Conservation (phyloP, 1,140 invertebrate genomes). For the Babylonia areolata region DNA sequence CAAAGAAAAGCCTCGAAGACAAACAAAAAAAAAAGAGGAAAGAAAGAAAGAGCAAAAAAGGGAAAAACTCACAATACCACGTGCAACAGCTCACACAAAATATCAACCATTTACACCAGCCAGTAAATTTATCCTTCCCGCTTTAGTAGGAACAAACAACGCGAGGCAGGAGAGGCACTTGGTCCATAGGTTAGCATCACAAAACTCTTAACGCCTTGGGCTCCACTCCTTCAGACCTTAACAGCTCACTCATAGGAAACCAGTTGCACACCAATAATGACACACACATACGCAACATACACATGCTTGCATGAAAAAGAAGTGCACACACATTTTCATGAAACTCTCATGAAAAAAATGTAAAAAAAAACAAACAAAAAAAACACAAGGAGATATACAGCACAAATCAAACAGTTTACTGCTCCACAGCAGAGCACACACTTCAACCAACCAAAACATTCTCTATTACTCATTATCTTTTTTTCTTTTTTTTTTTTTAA, state of each 20-base stretch:
- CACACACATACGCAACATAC: background rate
- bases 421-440: no score
- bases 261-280: background rate
- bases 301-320: background rate
- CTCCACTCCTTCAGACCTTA: background rate
- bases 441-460: no score
- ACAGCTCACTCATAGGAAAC: background rate
- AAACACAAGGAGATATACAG: background rate
- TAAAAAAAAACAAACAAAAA: background rate
- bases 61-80: background rate
- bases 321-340: no score
- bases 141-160: background rate
- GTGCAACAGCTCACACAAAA: background rate
- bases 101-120: background rate
- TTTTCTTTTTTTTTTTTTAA: no score
- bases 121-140: background rate
- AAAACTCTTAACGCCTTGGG: background rate
- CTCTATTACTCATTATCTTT: no score
- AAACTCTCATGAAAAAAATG: no score
- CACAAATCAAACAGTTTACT: background rate
- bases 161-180: constrained; percentile 30
- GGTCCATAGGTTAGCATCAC: constrained; percentile 30
- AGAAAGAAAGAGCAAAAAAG: background rate
- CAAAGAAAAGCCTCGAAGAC: background rate
- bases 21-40: background rate